Evolutionary conservation across 2,888 invertebrate genomes (phyloP).

Genomic region (Gonocerus acuteangulatus): DNA sequence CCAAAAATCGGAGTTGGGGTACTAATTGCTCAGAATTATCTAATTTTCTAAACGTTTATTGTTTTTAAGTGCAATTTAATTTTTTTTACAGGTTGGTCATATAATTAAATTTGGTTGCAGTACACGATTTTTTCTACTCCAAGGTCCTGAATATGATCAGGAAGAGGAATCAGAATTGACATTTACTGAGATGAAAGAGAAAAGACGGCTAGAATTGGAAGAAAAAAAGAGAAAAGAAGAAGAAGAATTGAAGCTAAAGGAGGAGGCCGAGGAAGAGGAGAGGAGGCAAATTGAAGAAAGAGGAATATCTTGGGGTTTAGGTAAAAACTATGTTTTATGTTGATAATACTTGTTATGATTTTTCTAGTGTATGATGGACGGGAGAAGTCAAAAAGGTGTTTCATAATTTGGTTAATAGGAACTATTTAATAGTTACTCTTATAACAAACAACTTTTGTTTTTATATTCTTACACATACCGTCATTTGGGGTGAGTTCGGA

Average conservation of each 20-base stretch:
- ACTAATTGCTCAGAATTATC: no score
- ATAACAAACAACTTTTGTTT: no score
- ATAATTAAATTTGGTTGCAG: slow-evolving; percentile 89
- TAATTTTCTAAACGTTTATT: no score
- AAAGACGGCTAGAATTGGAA: slow-evolving; percentile 31
- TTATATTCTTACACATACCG: no score
- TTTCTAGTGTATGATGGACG: no score
- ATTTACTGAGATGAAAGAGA: slow-evolving; percentile 63
- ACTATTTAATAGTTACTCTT: no score
- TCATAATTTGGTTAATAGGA: no score
- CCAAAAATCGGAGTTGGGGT: no score
- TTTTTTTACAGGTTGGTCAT: slow-evolving; percentile 79
- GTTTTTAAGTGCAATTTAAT: no score
- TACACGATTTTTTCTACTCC: slow-evolving; percentile 68
- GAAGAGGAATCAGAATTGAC: slow-evolving; percentile 78
- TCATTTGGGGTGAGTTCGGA: no score
- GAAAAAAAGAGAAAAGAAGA: slow-evolving; percentile 34
- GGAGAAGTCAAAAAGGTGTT: no score
- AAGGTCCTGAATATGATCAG: slow-evolving; percentile 77
- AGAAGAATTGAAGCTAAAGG: slow-evolving; percentile 33
- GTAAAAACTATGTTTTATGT: slow-evolving; percentile 45
- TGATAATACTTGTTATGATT: no score
- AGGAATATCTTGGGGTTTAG: slow-evolving; percentile 91
- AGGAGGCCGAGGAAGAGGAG: slow-evolving; percentile 33
- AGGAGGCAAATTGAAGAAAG: slow-evolving; percentile 34